Evolutionary conservation across 2,888 invertebrate species (phyloP).

Genomic region (Campoplex capitator): DNA sequence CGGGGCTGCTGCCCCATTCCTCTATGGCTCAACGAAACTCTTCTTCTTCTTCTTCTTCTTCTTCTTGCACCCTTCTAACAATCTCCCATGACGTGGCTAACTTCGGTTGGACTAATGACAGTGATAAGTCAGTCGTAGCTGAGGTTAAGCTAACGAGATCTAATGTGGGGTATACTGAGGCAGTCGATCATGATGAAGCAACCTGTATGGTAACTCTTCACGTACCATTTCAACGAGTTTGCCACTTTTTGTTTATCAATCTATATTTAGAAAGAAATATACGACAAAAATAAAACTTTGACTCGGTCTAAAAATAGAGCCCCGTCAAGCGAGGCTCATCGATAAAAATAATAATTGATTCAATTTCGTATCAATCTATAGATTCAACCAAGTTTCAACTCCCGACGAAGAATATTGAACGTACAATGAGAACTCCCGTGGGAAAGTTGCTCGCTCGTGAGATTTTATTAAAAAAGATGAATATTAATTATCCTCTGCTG

Average conservation of each 20-base stretch:
- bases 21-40: constrained; percentile 10
- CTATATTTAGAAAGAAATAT: not conserved
- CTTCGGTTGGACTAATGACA: constrained; percentile 69
- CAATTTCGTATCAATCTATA: constrained; percentile 16
- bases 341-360: constrained; percentile 28
- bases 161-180: constrained; percentile 28
- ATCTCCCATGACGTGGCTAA: constrained; percentile 60
- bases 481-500: constrained; percentile 77
- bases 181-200: constrained; percentile 20
- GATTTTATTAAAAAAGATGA: constrained; percentile 73
- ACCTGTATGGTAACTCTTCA: not conserved
- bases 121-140: constrained; percentile 69
- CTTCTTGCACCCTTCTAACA: constrained; percentile 30
- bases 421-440: constrained; percentile 41
- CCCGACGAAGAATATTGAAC: constrained; percentile 22
- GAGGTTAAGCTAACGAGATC: constrained; percentile 64
- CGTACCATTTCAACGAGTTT: not conserved
- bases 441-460: constrained; percentile 43
- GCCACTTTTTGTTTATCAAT: not conserved
- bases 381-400: constrained; percentile 19
- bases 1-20: constrained; percentile 7
- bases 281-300: not conserved
- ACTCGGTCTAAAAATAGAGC: not conserved
- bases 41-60: constrained; percentile 22
- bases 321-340: not conserved